Evolutionary conservation across 2,888 invertebrate genomes (phyloP).

Genomic region (Lobophora halterata): DNA sequence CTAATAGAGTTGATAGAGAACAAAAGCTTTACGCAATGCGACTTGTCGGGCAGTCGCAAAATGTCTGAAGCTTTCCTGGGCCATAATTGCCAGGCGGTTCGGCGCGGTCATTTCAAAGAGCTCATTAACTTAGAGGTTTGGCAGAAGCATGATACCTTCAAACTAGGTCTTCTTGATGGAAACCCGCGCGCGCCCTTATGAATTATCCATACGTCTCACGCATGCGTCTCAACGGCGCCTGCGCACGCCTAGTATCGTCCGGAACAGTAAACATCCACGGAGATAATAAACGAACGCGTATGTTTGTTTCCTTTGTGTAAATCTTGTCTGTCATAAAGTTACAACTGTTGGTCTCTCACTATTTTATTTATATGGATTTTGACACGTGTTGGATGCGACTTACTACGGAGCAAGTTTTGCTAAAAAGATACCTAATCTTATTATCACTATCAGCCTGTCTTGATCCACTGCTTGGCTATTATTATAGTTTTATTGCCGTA

Average conservation of each 20-base stretch:
- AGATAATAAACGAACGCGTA: slow-evolving; percentile 56
- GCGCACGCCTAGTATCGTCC: slow-evolving; percentile 36
- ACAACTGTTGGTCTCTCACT: slow-evolving; percentile 36
- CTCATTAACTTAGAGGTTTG: slow-evolving; percentile 49
- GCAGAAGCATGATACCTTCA: slow-evolving; percentile 54
- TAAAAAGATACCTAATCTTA: too few relatives aligned
- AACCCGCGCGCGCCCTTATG: slow-evolving; percentile 63
- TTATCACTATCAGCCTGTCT: too few relatives aligned
- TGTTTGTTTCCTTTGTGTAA: slow-evolving; percentile 50
- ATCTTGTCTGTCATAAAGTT: slow-evolving; percentile 49
- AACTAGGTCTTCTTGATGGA: slow-evolving; percentile 37
- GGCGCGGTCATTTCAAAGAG: slow-evolving; percentile 30
- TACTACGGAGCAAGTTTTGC: too few relatives aligned
- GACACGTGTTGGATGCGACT: slow-evolving; percentile 1
- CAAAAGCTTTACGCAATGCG: slow-evolving; percentile 38
- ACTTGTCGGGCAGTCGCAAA: slow-evolving; percentile 5
- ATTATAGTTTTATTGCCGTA: too few relatives aligned
- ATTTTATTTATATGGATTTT: slow-evolving; percentile 5
- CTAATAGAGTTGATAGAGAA: slow-evolving; percentile 31
- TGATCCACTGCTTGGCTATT: too few relatives aligned
- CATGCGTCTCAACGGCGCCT: slow-evolving; percentile 62
- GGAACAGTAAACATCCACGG: slow-evolving; percentile 54
- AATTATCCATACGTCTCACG: slow-evolving; percentile 66
- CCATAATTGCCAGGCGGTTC: slow-evolving; percentile 6
- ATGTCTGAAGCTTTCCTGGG: slow-evolving; percentile 3